Evolutionary conservation across 2,888 invertebrate genomes (phyloP).

Genomic region (Melieria omissa): DNA sequence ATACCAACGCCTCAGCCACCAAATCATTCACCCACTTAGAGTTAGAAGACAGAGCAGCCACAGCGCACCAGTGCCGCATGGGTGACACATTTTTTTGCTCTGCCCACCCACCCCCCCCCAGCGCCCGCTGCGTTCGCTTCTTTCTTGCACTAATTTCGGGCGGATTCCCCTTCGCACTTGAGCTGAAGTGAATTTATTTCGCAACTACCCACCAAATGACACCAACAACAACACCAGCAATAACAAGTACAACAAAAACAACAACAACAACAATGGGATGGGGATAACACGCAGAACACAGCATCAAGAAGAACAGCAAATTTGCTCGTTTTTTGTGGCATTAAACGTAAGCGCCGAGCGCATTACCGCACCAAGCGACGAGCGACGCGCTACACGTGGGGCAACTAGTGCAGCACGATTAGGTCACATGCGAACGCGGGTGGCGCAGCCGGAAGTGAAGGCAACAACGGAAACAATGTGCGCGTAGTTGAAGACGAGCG

Average conservation of each 20-base stretch:
- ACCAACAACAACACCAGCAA: neutral
- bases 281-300: constrained; percentile 39
- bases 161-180: too few relatives aligned
- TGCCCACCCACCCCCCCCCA: too few relatives aligned
- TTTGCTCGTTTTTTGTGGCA: constrained; percentile 40
- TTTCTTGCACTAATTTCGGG: too few relatives aligned
- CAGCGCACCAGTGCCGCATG: too few relatives aligned
- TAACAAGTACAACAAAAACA: constrained; percentile 8
- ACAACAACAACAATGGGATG: neutral
- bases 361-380: too few relatives aligned
- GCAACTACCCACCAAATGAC: neutral
- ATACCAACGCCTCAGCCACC: too few relatives aligned
- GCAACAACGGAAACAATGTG: neutral
- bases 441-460: constrained; percentile 7
- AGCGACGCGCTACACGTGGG: too few relatives aligned
- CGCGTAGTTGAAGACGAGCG: neutral
- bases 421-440: neutral
- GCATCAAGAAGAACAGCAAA: constrained; percentile 42
- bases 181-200: neutral
- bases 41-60: too few relatives aligned
- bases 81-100: too few relatives aligned
- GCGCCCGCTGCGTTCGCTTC: too few relatives aligned
- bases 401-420: neutral
- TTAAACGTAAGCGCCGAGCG: constrained; percentile 36
- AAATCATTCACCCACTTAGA: too few relatives aligned